Base-by-base conservation (phyloP, 2,113 vertebrate genomes). In the Saguinus midas region DNA sequence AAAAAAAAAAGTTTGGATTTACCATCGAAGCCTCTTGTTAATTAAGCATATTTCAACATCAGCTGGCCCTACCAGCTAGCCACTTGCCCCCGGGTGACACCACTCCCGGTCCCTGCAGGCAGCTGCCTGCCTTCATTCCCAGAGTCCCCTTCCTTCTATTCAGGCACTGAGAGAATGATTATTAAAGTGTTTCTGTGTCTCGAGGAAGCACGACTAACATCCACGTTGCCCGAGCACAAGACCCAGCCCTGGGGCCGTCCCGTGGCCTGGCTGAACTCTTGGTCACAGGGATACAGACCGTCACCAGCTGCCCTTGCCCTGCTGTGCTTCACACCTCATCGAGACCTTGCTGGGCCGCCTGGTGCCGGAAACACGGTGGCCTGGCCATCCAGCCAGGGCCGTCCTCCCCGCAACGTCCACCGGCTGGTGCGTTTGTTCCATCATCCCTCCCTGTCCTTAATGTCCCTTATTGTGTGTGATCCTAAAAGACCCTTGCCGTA, bases 1-100 rank as follows among this genome's bases (percentile, higher is more conserved):
- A 64, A 61, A 40, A 40, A 40, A 40, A 27, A 12, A 6, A 29
- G 12, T 64, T 32, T 14, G 61, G 37, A 37, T 48, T 32, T n/a
- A 45, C 76, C 13, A 17, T 35, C 91, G 27, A 89, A 68, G 73
- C 40, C 48, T 95, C 55, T 70, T 61, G 58, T 78, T 91, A 83
- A 48, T 78, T 91, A 83, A 70, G 40, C 72, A 16, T 27, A 43
- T 5, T 13, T 29, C 29, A 32, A 35, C 72, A 40, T 58, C 64
- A 58, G 73, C 13, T 16, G 25, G 55, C 18, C 61, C 13, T 10
- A 29, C 12, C 0, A 1, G 66, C 20, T 43, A 32, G 82, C 89
- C 57, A 0, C 64, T 43, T 50, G 66, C 50, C 40, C 58, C 37
- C 14, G 52, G 17, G 25, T 79, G 29, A 45, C 52, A 14, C 21